phyloP scores from a whole-genome alignment of 1,140 invertebrate species.

The Leptonema lineaticorne region DNA sequence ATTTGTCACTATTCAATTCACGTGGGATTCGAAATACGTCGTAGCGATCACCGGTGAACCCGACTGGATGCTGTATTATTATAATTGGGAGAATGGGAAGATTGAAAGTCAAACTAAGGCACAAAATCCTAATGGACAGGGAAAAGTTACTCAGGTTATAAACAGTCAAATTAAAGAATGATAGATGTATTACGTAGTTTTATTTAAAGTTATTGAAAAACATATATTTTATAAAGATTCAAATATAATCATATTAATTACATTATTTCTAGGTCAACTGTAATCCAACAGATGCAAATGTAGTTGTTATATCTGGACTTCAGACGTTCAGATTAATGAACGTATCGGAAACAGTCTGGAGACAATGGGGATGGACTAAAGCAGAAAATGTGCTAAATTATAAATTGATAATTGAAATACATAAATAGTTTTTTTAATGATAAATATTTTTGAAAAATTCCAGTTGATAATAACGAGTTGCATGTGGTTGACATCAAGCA shows the following conservation, averaged over 20 bases:
- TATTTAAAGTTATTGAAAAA: background rate
- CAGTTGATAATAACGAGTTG: conserved; percentile 62
- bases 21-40: conserved; percentile 75
- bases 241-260: conserved; percentile 3
- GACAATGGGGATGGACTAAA: conserved; percentile 81
- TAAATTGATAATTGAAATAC: background rate
- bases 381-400: conserved; percentile 66
- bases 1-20: conserved; percentile 75
- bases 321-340: conserved; percentile 75
- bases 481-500: conserved; percentile 72
- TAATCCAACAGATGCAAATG: conserved; percentile 75
- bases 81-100: conserved; percentile 82
- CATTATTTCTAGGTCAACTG: conserved; percentile 56
- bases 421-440: background rate
- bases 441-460: conserved; percentile 3
- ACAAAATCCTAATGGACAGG: conserved; percentile 62
- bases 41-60: conserved; percentile 76
- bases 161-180: background rate
- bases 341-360: conserved; percentile 76
- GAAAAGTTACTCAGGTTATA: conserved; percentile 47
- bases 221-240: background rate
- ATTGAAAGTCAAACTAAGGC: conserved; percentile 74
- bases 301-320: conserved; percentile 72
- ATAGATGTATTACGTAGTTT: background rate
- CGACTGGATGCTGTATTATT: conserved; percentile 78